These are phyloP conservation scores for Drosophila malerkotliana DNA, from an alignment of 1,140 invertebrate genomes.

Conservation along the genomic window DNA sequence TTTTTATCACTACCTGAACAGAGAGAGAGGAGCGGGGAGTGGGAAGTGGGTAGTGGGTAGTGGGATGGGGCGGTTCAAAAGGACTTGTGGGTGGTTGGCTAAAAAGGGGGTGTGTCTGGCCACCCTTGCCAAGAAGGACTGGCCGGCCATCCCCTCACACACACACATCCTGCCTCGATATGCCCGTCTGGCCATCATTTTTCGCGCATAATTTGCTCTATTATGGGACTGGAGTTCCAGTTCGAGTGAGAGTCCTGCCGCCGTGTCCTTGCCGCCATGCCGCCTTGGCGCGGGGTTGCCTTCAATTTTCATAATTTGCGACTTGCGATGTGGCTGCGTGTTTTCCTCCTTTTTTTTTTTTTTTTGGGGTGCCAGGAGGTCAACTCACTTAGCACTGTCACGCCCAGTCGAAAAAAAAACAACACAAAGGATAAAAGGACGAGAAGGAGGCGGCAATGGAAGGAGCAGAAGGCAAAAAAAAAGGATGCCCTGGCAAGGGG, in stretches of 20 bases:
- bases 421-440: slow-evolving; percentile 7
- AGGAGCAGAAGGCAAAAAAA: slow-evolving; percentile 1
- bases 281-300: slow-evolving; percentile 13
- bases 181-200: slow-evolving; percentile 66
- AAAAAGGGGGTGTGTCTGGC: slow-evolving; percentile 24
- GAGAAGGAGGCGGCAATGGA: background rate
- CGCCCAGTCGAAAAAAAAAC: slow-evolving; percentile 44
- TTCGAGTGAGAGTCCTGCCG: slow-evolving; percentile 8
- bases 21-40: background rate
- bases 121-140: slow-evolving; percentile 12
- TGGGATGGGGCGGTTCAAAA: background rate
- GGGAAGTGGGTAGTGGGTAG: background rate
- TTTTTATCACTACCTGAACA: slow-evolving; percentile 4
- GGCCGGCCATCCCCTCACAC: background rate
- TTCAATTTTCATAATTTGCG: slow-evolving; percentile 76
- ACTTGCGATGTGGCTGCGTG: slow-evolving; percentile 16
- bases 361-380: slow-evolving; percentile 30
- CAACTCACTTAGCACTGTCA: slow-evolving; percentile 68
- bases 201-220: slow-evolving; percentile 78
- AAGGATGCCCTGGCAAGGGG: slow-evolving; percentile 3
- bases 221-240: slow-evolving; percentile 47
- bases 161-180: slow-evolving; percentile 27
- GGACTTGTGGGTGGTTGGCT: no score
- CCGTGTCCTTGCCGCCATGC: slow-evolving; percentile 3
- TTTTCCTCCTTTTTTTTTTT: background rate